Evolutionary conservation across 2,113 vertebrate genomes (phyloP), one percentile per base, ranked within the genome.

Genomic region (Oryzias melastigma): DNA sequence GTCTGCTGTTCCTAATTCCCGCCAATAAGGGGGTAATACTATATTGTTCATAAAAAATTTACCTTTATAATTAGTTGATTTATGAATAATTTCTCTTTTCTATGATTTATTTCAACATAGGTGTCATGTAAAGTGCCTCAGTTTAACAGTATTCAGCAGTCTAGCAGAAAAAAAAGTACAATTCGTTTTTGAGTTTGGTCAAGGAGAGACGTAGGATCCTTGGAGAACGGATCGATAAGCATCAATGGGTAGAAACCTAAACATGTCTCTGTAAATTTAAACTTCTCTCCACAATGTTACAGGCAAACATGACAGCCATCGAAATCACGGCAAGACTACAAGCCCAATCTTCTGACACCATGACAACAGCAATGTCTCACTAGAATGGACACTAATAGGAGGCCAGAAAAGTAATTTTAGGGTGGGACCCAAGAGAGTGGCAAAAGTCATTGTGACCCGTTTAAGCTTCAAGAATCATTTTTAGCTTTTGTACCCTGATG

Each of bases 371-470:
- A 61, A 60, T 12, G 14, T 18, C 24, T n/a, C 47, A 10, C 27
- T 51, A 50, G 68, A 61, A 52, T 67, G 52, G 42, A 44, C 4
- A 1, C 43, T 68, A 63, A 68, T 64, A 71, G 56, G 44, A 78
- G 65, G 58, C 48, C 40, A 35, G 52, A 44, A 20, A 68, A 71
- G 76, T 56, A 10, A 78, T 82, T 75, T 71, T 48, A 20, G 13
- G 17, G 14, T 24, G 27, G 22, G 45, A 65, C 73, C 63, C 52
- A 2, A 27, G 57, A 74, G 73, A 45, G 20, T 35, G 18, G 12
- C 12, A 56, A 68, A 72, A 77, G 43, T 62, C 29, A 52, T 58
- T 65, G 27, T 69, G 59, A 75, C 17, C 4, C 15, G 72, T 71
- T 71, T 47, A 24, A 52, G 60, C 69, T 57, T 66, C 44, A 53